Evolutionary conservation across 2,888 invertebrate genomes (phyloP), one percentile per base, ranked within the genome.

Genomic region (Pyralis farinalis): DNA sequence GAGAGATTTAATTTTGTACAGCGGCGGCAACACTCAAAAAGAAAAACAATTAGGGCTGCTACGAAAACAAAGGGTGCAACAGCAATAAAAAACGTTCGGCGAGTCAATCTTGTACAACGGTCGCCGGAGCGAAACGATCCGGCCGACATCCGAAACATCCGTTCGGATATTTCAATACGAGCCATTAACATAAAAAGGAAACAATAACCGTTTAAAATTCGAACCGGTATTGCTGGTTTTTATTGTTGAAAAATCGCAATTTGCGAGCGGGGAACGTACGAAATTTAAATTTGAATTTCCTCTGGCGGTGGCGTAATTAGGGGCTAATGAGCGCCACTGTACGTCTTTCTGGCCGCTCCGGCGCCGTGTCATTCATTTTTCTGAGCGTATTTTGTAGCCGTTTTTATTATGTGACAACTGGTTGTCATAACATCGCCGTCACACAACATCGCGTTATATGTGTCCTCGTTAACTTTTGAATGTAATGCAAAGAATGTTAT

Each of bases 161-260:
- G 75, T 71, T 76, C 65, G 73, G 57, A 72, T 74, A 79, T 78
- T 80, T 79, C 78, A 82, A 83, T 81, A 76, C 76, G 69, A 75
- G 70, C 63, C 82, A 87, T 86, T 85, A 86, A 74, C 83, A 85
- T 87, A 85, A 88, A 87, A 84, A 80, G 76, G 77, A 79, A 84
- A 88, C 84, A 85, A 84, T 86, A 87, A 85, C 83, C 82, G 72
- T 87, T 86, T 82, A 81, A 85, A 85, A 83, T 81, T 80, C 73
- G 78, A 72, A 79, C 74, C 71, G 73, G 71, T 66, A 68, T 74
- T 73, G 72, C 71, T 65, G 59, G 78, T 81, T 77, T 84, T 82
- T 83, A 83, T 81, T 80, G 76, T 69, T 72, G 66, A 66, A 78
- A 83, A 83, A 82, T 80, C 71, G 76, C 76, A 81, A 81, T 81